A percentile compares a stretch with the other conserved stretches of the same genome.
Evolutionary conservation across 1,140 invertebrate species (phyloP).

Genomic region (Lepidotrigona ventralis): DNA sequence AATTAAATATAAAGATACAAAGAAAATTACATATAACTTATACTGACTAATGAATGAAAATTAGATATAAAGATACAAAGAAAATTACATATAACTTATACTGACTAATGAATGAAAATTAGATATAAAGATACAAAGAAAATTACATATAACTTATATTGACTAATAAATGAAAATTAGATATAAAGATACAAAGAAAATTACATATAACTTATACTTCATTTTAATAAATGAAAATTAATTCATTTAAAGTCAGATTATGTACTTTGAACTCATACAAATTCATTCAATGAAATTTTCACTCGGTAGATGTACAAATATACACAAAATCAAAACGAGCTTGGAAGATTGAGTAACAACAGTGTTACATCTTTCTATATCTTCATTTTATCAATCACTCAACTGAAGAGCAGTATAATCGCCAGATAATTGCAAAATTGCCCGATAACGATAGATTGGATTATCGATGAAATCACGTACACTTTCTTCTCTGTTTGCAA

Average conservation of each 20-base stretch:
- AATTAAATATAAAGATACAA: too few species aligned
- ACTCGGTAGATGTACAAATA: not conserved
- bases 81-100: too few species aligned
- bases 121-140: too few species aligned
- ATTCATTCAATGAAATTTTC: not conserved
- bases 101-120: too few species aligned
- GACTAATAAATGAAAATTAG: not conserved
- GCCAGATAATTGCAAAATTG: conserved; percentile 6
- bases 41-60: too few species aligned
- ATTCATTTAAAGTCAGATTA: not conserved
- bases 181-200: too few species aligned
- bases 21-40: too few species aligned
- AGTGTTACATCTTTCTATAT: not conserved
- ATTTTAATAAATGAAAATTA: not conserved
- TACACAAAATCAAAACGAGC: not conserved
- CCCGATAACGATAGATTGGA: not conserved
- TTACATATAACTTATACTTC: too few species aligned
- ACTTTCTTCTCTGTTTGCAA: conserved; percentile 4
- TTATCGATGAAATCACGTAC: not conserved
- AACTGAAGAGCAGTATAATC: not conserved
- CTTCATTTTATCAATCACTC: conserved; percentile 6
- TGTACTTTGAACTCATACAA: not conserved
- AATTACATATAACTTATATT: too few species aligned
- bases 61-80: too few species aligned
- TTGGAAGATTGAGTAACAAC: not conserved